Base-by-base conservation (phyloP, 2,888 invertebrate genomes). In the Embidobia sp. region DNA sequence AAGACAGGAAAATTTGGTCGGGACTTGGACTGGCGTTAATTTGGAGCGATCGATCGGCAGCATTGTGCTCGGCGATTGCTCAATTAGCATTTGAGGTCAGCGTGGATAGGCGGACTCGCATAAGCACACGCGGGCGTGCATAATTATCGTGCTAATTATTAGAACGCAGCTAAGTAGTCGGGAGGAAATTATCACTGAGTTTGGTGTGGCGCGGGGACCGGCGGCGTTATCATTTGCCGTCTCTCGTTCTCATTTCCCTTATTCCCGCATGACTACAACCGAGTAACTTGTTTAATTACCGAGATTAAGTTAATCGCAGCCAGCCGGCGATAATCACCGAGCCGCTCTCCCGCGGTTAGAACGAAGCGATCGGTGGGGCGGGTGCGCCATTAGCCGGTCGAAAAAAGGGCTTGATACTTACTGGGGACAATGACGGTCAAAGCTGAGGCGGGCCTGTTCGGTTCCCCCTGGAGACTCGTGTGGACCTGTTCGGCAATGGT, bases 61-160 rank as follows among this genome's bases (percentile, higher is more conserved):
- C n/a, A n/a, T n/a, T n/a, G n/a, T n/a, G n/a, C n/a, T n/a, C n/a
- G n/a, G n/a, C 83, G 83, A 85, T 86, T 83, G 84, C 82, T 85
- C 83, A 85, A 87, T 88, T 88, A 88, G 85, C 87, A 85, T 88
- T 87, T 81, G 85, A 85, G 85, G 86, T 85, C 86, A 83, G 83
- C 82, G 79, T 81, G 78, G 80, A 79, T 78, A 66, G 10, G 69
- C 15, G 49, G n/a, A n/a, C 49, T 37, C 13, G 78, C 75, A 55
- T 74, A 79, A 81, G 77, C 76, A 78, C 77, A 81, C 82, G 81
- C 81, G 80, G 81, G 79, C 82, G 84, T 79, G 83, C 86, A 86
- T 88, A 85, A 89, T 89, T 87, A 88, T 88, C 88, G 82, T 64
- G 82, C 83, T 88, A 86, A 88, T 89, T 89, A 88, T 88, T 86